These are phyloP conservation scores for Eumaeus atala DNA, from an alignment of 1,140 invertebrate species.

Conservation along the genomic window DNA sequence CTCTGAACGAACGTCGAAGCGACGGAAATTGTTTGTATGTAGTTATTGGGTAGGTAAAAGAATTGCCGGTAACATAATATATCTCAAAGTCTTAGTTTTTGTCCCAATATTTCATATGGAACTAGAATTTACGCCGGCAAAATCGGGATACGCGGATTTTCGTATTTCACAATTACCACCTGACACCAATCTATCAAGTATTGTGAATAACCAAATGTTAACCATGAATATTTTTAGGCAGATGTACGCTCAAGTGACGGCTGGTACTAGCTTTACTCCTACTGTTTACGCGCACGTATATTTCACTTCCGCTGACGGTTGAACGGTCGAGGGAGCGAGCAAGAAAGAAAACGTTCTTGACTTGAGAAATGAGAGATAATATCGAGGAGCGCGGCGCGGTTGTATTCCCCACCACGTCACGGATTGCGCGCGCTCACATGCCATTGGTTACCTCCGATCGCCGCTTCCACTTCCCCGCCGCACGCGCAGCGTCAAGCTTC, in stretches of 20 bases:
- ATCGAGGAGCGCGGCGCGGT: slow-evolving; percentile 43
- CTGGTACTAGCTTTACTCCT: slow-evolving; percentile 40
- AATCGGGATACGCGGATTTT: too few species aligned
- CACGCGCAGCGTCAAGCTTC: slow-evolving; percentile 64
- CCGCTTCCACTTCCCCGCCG: slow-evolving; percentile 33
- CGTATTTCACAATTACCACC: too few species aligned
- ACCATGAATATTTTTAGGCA: slow-evolving; percentile 15
- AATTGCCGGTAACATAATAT: too few species aligned
- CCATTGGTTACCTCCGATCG: slow-evolving; percentile 38
- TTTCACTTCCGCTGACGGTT: slow-evolving; percentile 69
- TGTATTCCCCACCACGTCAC: slow-evolving; percentile 47
- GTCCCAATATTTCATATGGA: too few species aligned
- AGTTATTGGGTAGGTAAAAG: too few species aligned
- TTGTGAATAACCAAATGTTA: too few species aligned
- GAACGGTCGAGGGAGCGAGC: slow-evolving; percentile 58
- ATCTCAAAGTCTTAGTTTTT: too few species aligned
- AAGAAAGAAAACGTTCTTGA: slow-evolving; percentile 63
- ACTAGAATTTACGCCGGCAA: too few species aligned
- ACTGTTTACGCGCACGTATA: slow-evolving; percentile 60
- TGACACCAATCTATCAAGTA: too few species aligned
- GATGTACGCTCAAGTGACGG: slow-evolving; percentile 27
- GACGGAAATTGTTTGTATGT: too few species aligned
- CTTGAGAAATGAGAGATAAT: slow-evolving; percentile 41
- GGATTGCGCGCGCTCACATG: slow-evolving; percentile 50
- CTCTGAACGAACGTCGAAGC: too few species aligned